phyloP scores from a whole-genome alignment of 2,113 vertebrate species.

The Dicentrarchus labrax region DNA sequence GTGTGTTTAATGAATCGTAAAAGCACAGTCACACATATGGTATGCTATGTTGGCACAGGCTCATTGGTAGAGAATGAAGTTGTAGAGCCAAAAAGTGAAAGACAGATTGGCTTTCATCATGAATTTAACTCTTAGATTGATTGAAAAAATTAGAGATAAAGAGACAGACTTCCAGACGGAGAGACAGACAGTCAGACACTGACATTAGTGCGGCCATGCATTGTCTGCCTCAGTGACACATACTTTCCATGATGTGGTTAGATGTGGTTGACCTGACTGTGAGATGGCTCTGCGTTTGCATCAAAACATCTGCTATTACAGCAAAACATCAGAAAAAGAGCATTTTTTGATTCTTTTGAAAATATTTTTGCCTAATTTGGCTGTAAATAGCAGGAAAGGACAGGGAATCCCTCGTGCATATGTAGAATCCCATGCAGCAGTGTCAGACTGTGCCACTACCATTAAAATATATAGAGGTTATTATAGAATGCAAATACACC shows the following conservation, averaged over 20 bases:
- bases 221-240: constrained; percentile 63
- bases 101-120: not conserved
- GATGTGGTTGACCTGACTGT: constrained; percentile 42
- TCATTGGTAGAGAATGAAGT: not conserved
- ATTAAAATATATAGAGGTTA: not conserved
- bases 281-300: not conserved
- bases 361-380: constrained; percentile 2
- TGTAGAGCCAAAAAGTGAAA: not conserved
- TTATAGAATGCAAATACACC: not conserved
- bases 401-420: too few relatives aligned
- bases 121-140: not conserved
- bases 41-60: not conserved
- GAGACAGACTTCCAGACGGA: not conserved
- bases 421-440: too few relatives aligned
- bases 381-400: not conserved
- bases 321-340: not conserved
- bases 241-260: too few relatives aligned
- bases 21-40: not conserved
- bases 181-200: not conserved
- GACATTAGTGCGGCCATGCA: not conserved
- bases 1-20: not conserved
- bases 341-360: not conserved
- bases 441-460: not conserved
- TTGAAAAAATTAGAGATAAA: not conserved
- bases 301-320: not conserved